These are phyloP conservation scores for Promerops cafer DNA, from an alignment of 2,113 vertebrate genomes.

Conservation along the genomic window DNA sequence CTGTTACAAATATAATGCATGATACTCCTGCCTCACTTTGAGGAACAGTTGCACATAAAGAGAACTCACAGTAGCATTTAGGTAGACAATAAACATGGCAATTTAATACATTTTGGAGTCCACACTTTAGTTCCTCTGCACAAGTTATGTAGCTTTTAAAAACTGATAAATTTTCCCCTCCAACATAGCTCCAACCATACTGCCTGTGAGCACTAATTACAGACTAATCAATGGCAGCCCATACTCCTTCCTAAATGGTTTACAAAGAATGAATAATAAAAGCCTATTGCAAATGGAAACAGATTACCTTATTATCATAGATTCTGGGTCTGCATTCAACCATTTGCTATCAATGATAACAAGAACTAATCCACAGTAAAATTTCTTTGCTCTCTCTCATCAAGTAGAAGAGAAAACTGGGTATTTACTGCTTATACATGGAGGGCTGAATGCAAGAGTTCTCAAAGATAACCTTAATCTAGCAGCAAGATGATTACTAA, in stretches of 20 bases:
- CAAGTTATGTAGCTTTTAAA: neutral
- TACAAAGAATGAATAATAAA: slow-evolving; percentile 26
- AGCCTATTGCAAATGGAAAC: slow-evolving; percentile 22
- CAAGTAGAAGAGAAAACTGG: neutral
- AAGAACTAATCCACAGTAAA: neutral
- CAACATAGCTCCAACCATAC: neutral
- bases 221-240: slow-evolving; percentile 25
- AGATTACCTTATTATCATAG: neutral
- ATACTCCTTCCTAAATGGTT: neutral
- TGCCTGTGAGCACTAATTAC: slow-evolving; percentile 29
- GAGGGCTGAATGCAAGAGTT: neutral
- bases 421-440: neutral
- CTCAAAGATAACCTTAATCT: neutral
- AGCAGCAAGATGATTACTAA: neutral
- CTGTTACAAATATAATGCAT: slow-evolving; percentile 27
- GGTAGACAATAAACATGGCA: slow-evolving; percentile 6
- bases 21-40: neutral
- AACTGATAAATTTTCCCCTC: slow-evolving; percentile 2
- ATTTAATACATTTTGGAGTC: slow-evolving; percentile 33
- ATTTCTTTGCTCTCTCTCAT: neutral
- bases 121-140: neutral
- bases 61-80: slow-evolving; percentile 44
- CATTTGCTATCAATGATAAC: neutral
- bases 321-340: neutral
- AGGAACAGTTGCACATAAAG: slow-evolving; percentile 35